These are phyloP conservation scores for Lipotes vexillifer DNA, from an alignment of 2,113 vertebrate genomes.

Conservation along the genomic window DNA sequence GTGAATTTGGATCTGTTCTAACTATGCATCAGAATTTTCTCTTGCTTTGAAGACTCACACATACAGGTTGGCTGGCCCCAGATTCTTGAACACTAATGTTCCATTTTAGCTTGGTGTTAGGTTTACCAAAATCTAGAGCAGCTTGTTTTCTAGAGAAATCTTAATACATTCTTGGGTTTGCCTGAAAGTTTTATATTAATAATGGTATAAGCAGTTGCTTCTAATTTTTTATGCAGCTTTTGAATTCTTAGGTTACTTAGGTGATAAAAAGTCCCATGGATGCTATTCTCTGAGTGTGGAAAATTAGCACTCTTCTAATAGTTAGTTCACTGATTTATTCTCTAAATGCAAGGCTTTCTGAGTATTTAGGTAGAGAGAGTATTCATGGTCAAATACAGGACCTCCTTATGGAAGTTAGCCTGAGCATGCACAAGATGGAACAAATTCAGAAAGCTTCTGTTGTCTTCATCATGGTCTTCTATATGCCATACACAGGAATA, in stretches of 20 bases:
- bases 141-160: conserved; percentile 37
- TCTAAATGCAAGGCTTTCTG: background rate
- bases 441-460: conserved; percentile 82
- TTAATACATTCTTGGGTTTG: background rate
- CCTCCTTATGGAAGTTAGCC: conserved; percentile 89
- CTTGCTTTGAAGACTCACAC: conserved; percentile 3
- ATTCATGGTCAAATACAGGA: conserved; percentile 80
- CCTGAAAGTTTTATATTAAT: conserved; percentile 36
- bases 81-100: conserved; percentile 2
- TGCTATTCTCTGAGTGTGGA: background rate
- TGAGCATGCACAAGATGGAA: conserved; percentile 88
- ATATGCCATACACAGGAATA: conserved; percentile 21
- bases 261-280: background rate
- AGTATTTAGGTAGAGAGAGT: conserved; percentile 36
- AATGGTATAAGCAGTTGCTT: background rate
- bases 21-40: conserved; percentile 20
- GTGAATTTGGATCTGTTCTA: background rate
- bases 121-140: conserved; percentile 24
- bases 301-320: background rate
- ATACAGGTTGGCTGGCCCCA: background rate
- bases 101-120: background rate
- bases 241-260: background rate
- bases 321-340: background rate
- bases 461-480: conserved; percentile 78
- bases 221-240: conserved; percentile 24